Evolutionary conservation across 2,888 invertebrate genomes (phyloP).

Genomic region (Ligdia adustata): DNA sequence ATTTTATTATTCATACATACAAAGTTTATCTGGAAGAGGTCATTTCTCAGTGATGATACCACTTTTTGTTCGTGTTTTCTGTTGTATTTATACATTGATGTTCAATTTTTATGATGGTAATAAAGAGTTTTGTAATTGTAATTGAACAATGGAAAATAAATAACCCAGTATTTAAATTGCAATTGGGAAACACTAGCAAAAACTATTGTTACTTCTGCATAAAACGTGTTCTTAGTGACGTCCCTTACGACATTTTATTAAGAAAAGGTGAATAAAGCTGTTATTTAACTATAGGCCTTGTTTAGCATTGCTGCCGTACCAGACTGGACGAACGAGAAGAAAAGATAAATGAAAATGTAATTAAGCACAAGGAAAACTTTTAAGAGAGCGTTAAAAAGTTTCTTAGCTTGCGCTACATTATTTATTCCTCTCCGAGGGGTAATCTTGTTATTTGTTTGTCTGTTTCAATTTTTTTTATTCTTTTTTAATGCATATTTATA

Average conservation of each 20-base stretch:
- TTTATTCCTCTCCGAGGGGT: conserved; percentile 62
- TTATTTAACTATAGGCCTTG: conserved; percentile 43
- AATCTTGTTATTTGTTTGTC: conserved; percentile 65
- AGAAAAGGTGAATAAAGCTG: conserved; percentile 30
- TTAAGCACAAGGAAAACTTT: conserved; percentile 75
- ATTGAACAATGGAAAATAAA: no score
- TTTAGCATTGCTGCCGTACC: conserved; percentile 41
- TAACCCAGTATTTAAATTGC: no score
- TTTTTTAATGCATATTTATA: conserved; percentile 39
- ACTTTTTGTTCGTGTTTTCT: no score
- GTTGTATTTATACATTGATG: no score
- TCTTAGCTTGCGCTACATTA: conserved; percentile 64
- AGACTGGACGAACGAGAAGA: conserved; percentile 55
- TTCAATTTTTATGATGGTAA: no score
- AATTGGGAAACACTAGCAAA: no score
- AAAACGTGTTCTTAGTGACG: no score
- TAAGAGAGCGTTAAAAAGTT: conserved; percentile 72
- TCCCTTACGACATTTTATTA: conserved; percentile 16
- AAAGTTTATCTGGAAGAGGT: no score
- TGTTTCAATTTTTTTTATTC: conserved; percentile 46
- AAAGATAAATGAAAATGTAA: conserved; percentile 80
- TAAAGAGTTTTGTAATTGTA: no score
- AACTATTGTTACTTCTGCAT: no score
- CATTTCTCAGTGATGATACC: no score
- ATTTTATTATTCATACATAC: no score